Evolutionary conservation across 2,797 vertebrate genomes (phyloP).

Genomic region (Acanthurus lineatus): DNA sequence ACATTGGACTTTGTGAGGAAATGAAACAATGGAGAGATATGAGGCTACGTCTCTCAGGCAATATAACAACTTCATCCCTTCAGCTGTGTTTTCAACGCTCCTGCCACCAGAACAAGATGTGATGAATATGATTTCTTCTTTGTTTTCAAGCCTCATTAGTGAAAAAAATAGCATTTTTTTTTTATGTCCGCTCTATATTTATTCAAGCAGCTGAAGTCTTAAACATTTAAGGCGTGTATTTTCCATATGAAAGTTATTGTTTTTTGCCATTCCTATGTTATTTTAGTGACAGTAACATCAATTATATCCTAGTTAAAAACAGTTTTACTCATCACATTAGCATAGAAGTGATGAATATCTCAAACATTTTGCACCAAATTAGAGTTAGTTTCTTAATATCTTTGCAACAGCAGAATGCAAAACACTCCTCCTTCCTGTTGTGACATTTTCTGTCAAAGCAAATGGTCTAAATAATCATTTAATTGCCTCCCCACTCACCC

Average conservation of each 20-base stretch:
- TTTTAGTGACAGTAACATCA: background rate
- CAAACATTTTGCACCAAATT: background rate
- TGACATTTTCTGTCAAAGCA: constrained; percentile 1
- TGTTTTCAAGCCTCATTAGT: constrained; percentile 22
- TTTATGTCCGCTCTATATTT: background rate
- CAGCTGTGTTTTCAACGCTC: background rate
- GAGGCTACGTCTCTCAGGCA: constrained; percentile 20
- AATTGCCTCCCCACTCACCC: background rate
- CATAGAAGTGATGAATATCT: background rate
- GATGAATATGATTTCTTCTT: constrained; percentile 18
- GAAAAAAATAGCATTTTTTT: constrained; percentile 15
- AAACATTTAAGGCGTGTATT: background rate
- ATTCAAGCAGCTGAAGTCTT: background rate
- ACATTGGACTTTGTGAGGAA: constrained; percentile 2
- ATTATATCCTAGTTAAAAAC: too few relatives aligned
- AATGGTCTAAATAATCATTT: background rate
- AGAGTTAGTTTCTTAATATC: background rate
- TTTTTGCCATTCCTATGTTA: background rate
- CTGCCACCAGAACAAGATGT: constrained; percentile 14
- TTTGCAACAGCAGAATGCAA: background rate
- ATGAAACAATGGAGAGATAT: constrained; percentile 23
- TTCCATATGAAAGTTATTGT: background rate
- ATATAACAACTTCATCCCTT: background rate
- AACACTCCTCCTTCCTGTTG: background rate
- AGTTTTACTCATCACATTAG: background rate